A percentile compares a stretch with the other conserved stretches of the same genome.
Conservation (phyloP, 1,140 invertebrate genomes). For the Bombyx mandarina region DNA sequence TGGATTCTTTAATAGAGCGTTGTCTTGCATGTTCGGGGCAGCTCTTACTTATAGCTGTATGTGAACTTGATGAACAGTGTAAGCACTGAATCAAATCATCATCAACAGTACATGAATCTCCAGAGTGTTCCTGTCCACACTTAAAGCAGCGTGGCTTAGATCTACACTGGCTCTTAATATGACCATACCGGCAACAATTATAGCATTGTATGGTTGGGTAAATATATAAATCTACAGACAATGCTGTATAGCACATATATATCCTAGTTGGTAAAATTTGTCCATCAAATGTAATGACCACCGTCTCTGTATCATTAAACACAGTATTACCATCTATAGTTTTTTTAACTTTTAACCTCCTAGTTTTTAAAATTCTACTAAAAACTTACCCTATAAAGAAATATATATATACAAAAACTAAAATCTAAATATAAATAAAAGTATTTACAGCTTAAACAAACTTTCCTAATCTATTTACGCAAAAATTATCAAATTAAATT, state of each 20-base stretch:
- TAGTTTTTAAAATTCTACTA: too few relatives aligned
- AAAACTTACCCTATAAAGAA: too few relatives aligned
- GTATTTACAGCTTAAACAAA: too few relatives aligned
- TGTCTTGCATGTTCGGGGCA: not conserved
- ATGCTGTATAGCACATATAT: conserved; percentile 1
- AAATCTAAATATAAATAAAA: too few relatives aligned
- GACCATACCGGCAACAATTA: conserved; percentile 2
- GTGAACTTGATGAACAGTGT: not conserved
- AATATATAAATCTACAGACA: conserved; percentile 4
- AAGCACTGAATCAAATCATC: not conserved
- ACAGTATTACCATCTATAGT: too few relatives aligned
- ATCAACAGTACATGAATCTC: not conserved
- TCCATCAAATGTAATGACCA: too few relatives aligned
- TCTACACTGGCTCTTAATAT: not conserved
- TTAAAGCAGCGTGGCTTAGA: conserved; percentile 2
- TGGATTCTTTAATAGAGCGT: not conserved
- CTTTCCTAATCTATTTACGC: too few relatives aligned
- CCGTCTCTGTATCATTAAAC: too few relatives aligned
- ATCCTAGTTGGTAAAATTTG: too few relatives aligned
- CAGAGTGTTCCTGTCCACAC: conserved; percentile 4
- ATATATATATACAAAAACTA: too few relatives aligned
- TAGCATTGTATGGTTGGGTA: conserved; percentile 6
- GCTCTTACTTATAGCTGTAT: conserved; percentile 3
- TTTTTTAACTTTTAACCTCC: not conserved
- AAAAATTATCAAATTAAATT: too few relatives aligned